Conservation (phyloP, 2,113 vertebrate species). For the Heptranchias perlo region DNA sequence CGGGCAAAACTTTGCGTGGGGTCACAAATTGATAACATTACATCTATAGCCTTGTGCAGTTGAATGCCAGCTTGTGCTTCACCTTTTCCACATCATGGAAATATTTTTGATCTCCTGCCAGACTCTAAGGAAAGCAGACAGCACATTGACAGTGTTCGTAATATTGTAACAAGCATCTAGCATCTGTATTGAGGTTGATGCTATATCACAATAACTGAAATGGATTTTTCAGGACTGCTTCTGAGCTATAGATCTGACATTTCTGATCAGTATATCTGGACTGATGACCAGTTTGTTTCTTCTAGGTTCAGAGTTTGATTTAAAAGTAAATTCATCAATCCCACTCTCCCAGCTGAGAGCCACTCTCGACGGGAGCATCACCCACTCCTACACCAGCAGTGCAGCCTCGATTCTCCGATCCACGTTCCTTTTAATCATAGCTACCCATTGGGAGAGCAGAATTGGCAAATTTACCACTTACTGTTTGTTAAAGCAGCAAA, state of each 20-base stretch:
- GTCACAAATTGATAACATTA: too few relatives aligned
- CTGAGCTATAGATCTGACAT: too few relatives aligned
- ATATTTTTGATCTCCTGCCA: background rate
- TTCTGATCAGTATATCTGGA: background rate
- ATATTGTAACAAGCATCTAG: too few relatives aligned
- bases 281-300: background rate
- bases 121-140: too few relatives aligned
- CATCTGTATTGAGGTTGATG: too few relatives aligned
- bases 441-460: background rate
- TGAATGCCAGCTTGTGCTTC: background rate
- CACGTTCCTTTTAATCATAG: background rate
- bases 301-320: background rate
- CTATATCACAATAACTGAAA: too few relatives aligned
- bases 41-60: too few relatives aligned
- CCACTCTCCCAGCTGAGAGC: background rate
- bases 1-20: too few relatives aligned
- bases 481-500: background rate
- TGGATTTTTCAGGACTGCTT: too few relatives aligned
- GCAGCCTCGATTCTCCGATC: background rate
- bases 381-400: background rate
- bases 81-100: background rate
- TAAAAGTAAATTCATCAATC: background rate
- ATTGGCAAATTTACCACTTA: background rate
- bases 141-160: too few relatives aligned
- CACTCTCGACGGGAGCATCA: background rate